phyloP scores from a whole-genome alignment of 1,140 invertebrate species.

The Drosophila navojoa region DNA sequence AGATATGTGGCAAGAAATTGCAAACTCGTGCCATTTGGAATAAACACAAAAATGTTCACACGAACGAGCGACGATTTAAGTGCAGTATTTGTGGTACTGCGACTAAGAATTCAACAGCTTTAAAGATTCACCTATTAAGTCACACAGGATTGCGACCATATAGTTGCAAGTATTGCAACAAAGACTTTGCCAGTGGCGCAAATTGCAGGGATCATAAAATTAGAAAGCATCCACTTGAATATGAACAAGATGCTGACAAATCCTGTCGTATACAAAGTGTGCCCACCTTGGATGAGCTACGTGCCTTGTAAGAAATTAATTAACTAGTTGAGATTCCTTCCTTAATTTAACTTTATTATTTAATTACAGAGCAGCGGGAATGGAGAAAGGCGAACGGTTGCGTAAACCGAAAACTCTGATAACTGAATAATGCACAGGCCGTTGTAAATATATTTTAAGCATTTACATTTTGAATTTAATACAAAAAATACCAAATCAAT shows the following conservation, averaged over 20 bases:
- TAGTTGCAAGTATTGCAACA: conserved; percentile 84
- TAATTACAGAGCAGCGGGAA: conserved; percentile 35
- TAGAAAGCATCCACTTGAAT: conserved; percentile 83
- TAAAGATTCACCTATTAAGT: conserved; percentile 83
- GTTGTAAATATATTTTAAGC: not conserved
- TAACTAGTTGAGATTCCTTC: not conserved
- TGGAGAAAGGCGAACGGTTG: conserved; percentile 30
- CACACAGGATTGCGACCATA: conserved; percentile 84
- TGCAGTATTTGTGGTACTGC: conserved; percentile 77
- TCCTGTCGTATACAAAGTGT: conserved; percentile 57
- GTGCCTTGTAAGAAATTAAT: conserved; percentile 57
- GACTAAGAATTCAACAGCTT: conserved; percentile 78
- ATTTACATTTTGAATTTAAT: conserved; percentile 2
- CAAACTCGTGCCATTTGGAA: conserved; percentile 84
- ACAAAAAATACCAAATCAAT: conserved; percentile 16
- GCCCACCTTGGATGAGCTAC: conserved; percentile 73
- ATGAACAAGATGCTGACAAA: conserved; percentile 48
- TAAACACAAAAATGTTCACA: conserved; percentile 84
- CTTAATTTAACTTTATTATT: not conserved
- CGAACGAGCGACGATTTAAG: conserved; percentile 81
- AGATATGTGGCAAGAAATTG: conserved; percentile 84
- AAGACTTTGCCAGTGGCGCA: conserved; percentile 84
- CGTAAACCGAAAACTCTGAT: conserved; percentile 10
- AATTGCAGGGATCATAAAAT: conserved; percentile 85
- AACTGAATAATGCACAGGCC: conserved; percentile 5